phyloP scores from a whole-genome alignment of 2,113 vertebrate species.

The Hydropotes inermis region DNA sequence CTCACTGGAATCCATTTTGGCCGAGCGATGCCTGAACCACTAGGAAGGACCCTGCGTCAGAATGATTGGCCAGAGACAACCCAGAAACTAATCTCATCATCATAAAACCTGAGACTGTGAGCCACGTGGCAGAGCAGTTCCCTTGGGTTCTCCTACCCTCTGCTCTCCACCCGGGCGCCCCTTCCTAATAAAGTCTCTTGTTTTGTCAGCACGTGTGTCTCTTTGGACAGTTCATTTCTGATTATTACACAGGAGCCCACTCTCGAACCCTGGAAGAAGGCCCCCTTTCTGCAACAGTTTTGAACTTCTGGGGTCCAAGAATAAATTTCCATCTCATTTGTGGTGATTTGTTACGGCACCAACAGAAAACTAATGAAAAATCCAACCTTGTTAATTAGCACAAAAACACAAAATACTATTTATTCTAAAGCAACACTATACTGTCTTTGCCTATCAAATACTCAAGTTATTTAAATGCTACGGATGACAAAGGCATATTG shows the following conservation, averaged over 20 bases:
- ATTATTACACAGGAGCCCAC: not conserved
- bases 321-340: not conserved
- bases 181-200: not conserved
- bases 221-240: not conserved
- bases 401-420: not conserved
- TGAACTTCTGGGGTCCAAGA: not conserved
- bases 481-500: not conserved
- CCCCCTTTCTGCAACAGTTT: not conserved
- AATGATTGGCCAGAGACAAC: not conserved
- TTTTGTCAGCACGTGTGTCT: not conserved
- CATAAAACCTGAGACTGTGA: not conserved
- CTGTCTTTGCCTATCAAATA: not conserved
- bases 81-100: not conserved
- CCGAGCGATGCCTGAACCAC: accelerated
- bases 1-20: not conserved
- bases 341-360: not conserved
- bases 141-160: not conserved
- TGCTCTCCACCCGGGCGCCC: not conserved
- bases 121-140: not conserved
- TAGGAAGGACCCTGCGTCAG: not conserved
- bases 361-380: not conserved
- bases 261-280: not conserved
- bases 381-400: not conserved
- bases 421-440: not conserved
- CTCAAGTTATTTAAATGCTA: not conserved